Percentiles rank a stretch among this genome's conserved stretches.
Conservation (phyloP, 2,797 vertebrate genomes). For the Cercopithecus hamlyni region DNA sequence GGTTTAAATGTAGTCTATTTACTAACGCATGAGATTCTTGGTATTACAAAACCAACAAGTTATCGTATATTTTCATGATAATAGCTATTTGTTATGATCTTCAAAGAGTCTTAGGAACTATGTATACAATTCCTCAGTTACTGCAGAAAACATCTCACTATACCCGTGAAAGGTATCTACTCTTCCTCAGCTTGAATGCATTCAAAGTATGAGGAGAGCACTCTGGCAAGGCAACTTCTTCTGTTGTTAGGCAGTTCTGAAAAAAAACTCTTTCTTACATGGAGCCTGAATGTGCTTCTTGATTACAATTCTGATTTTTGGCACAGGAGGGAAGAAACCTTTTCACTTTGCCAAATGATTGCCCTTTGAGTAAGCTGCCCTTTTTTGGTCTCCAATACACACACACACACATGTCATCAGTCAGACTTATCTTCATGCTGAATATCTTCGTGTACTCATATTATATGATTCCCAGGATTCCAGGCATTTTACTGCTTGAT, state of each 20-base stretch:
- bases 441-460: background rate
- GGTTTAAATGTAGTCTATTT: background rate
- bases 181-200: background rate
- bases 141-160: background rate
- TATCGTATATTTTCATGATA: background rate
- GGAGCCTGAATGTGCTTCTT: background rate
- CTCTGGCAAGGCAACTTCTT: background rate
- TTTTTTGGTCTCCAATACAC: background rate
- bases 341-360: background rate
- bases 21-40: background rate
- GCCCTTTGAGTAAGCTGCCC: background rate
- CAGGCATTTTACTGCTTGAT: background rate
- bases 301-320: background rate
- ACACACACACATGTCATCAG: background rate
- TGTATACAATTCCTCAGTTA: background rate
- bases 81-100: slow-evolving; percentile 5
- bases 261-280: background rate
- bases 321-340: background rate
- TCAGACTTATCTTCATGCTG: background rate
- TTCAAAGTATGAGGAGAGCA: background rate
- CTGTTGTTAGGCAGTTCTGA: background rate
- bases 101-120: background rate
- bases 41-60: background rate
- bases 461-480: background rate
- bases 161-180: background rate